A percentile compares a stretch with the other conserved stretches of the same genome.
These are phyloP conservation scores for Saimiri boliviensis DNA, from an alignment of 2,113 vertebrate genomes.

Conservation along the genomic window DNA sequence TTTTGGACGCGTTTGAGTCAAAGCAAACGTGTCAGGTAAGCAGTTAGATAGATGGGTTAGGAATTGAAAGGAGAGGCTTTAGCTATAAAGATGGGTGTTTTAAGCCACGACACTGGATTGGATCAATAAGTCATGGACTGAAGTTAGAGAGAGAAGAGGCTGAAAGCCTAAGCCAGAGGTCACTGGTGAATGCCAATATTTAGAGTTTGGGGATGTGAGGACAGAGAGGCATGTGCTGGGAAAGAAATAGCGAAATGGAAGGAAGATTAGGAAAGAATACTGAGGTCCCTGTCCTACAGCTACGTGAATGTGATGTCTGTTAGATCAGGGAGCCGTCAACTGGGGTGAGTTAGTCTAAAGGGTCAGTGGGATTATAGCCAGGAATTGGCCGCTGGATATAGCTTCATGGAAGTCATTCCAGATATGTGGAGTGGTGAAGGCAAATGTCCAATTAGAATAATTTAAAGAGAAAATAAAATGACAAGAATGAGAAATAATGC, in stretches of 20 bases:
- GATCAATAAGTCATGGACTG: neutral
- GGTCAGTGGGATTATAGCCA: too few species aligned
- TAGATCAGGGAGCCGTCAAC: neutral
- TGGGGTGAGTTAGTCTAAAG: neutral
- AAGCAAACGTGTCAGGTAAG: neutral
- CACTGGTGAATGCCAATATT: neutral
- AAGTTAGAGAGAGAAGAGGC: neutral
- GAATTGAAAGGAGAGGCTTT: neutral
- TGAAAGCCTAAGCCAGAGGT: neutral
- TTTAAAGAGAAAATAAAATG: neutral
- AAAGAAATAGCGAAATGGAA: neutral
- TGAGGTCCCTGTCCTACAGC: too few species aligned
- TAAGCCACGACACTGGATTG: neutral
- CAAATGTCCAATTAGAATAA: neutral
- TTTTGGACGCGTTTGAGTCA: neutral
- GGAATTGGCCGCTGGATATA: neutral
- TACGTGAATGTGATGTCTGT: accelerated
- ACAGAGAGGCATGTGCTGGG: neutral
- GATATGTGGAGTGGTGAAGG: neutral
- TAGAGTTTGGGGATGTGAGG: neutral
- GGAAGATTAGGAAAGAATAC: neutral
- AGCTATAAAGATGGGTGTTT: neutral
- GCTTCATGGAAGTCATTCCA: neutral
- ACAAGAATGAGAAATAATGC: neutral
- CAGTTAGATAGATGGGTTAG: neutral